Evolutionary conservation across 1,140 invertebrate genomes (phyloP), one percentile per base, ranked within the genome.

Genomic region (Dendrolimus kikuchii): DNA sequence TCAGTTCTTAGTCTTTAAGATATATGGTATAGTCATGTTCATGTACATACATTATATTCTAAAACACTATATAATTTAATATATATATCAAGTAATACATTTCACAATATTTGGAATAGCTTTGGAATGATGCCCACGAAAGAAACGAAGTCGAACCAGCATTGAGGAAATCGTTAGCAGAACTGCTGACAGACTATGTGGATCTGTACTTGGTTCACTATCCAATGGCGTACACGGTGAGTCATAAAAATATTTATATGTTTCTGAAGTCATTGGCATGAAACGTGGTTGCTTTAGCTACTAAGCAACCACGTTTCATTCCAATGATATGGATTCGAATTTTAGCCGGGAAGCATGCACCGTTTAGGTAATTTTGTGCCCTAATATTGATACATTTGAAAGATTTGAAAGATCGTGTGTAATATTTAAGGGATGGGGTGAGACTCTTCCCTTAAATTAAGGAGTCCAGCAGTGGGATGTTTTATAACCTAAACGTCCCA

Each of bases 151-250:
- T 84, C 40, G 62, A 77, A 53, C 74, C 66, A n/a, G 81, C 79
- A 8, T 49, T 82, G 49, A 71, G 51, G 54, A 66, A 65, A 23
- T 93, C 92, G 8, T 67, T 94, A 42, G 62, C 86, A 40, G 81
- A 79, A 46, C 78, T 94, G 23, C 80, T 90, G 40, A 62, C 92
- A 41, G 88, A 90, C 41, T 94, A 93, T 62, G 88, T 94, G 2
- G 93, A 94, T 71, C 77, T 94, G 2, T 94, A 94, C 71, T 77
- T 94, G 10, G 89, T 93, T 64, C 92, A 94, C 72, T 88, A 89
- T 66, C 93, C 93, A 2, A 89, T 91, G 65, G 89, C 87, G 23
- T 90, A 90, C 49, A 71, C 62, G 53, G 77, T 81, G 49, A 53
- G 51, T 44, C 23, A 23, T 23, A 2, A 42, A 9, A 44, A 36